phyloP scores from a whole-genome alignment of 2,888 invertebrate species.

The Fragum whitleyi region DNA sequence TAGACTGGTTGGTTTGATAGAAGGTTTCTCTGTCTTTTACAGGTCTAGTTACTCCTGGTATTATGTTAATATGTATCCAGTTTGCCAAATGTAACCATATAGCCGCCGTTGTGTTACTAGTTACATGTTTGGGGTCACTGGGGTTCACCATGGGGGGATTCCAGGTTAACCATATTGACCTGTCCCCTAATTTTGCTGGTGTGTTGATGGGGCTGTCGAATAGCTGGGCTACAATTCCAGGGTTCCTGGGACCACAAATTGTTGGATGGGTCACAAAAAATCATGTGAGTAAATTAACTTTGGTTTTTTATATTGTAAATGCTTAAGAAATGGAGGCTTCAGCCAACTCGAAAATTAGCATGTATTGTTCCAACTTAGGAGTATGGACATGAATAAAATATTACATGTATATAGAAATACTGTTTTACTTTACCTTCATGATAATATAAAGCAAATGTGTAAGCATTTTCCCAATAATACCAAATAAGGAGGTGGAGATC shows the following conservation, averaged over 20 bases:
- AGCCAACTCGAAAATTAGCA: no score
- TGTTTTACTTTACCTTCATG: no score
- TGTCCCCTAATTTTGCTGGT: constrained; percentile 80
- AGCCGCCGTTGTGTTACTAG: constrained; percentile 72
- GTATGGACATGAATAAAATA: no score
- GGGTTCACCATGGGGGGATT: constrained; percentile 79
- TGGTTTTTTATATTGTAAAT: constrained; percentile 7
- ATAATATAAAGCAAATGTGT: no score
- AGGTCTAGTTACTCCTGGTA: constrained; percentile 73
- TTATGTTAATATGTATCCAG: constrained; percentile 72
- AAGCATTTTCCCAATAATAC: no score
- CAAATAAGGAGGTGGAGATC: no score
- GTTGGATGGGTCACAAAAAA: constrained; percentile 81
- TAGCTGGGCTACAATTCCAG: constrained; percentile 93
- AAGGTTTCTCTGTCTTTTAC: constrained; percentile 29
- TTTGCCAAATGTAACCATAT: constrained; percentile 75
- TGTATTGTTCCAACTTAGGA: no score
- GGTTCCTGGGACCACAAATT: constrained; percentile 81
- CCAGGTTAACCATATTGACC: constrained; percentile 80
- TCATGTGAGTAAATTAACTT: constrained; percentile 69
- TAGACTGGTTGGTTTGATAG: no score
- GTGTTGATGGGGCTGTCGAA: constrained; percentile 96
- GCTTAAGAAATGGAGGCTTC: no score
- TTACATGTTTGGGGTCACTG: constrained; percentile 74
- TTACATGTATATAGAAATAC: no score